Conservation (phyloP, 2,113 vertebrate genomes). For the Sapayoa aenigma region DNA sequence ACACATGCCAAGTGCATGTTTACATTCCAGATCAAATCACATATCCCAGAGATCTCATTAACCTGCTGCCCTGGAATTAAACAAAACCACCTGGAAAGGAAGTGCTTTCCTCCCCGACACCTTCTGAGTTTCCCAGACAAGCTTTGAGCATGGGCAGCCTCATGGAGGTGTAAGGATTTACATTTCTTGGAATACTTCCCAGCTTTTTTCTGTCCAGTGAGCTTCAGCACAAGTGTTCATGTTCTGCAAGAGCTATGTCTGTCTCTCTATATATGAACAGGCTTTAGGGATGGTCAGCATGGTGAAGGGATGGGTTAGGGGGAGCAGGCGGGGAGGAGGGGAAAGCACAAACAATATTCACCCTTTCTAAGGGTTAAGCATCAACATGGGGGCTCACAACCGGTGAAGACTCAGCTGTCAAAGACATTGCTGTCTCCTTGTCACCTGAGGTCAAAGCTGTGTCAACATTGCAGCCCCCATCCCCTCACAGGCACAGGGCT, state of each 20-base stretch:
- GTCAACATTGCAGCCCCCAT: rapidly evolving
- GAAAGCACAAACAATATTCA: neutral
- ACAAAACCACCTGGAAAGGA: conserved; percentile 44
- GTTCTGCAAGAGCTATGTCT: neutral
- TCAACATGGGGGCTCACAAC: rapidly evolving
- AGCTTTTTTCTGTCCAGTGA: neutral
- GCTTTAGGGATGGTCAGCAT: neutral
- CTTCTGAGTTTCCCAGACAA: neutral
- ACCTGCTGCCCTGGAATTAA: conserved; percentile 52
- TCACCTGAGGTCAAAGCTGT: neutral
- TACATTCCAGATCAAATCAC: conserved; percentile 43
- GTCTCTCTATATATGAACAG: rapidly evolving
- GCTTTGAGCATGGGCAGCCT: neutral
- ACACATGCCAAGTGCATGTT: conserved; percentile 39
- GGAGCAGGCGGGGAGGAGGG: neutral
- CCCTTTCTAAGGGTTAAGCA: neutral
- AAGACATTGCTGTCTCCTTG: neutral
- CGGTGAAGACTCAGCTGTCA: neutral
- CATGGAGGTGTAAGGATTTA: neutral
- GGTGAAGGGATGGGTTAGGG: neutral
- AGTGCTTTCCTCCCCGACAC: neutral
- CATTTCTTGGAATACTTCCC: neutral
- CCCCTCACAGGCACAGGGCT: neutral
- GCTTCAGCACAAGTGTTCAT: neutral
- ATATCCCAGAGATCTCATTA: conserved; percentile 53